phyloP scores from a whole-genome alignment of 1,140 invertebrate species.

The Lordiphosa collinella region DNA sequence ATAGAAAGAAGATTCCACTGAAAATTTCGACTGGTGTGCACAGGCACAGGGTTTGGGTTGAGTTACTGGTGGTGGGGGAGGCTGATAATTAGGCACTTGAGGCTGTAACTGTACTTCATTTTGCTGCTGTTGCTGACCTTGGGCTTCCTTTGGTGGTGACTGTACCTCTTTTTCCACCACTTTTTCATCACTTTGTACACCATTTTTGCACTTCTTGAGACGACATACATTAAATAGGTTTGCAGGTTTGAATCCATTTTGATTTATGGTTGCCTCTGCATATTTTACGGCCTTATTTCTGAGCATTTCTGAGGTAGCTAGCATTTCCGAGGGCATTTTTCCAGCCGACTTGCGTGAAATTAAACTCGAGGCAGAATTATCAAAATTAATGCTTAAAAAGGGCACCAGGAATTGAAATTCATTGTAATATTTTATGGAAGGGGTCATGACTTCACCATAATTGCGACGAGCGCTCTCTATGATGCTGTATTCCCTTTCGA shows the following conservation, averaged over 20 bases:
- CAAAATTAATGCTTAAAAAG: constrained; percentile 2
- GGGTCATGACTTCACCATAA: constrained; percentile 5
- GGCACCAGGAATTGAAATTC: constrained; percentile 52
- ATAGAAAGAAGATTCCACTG: constrained; percentile 13
- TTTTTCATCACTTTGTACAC: neutral
- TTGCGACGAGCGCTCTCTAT: constrained; percentile 13
- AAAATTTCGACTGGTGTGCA: neutral
- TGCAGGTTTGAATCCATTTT: neutral
- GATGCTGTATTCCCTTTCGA: constrained; percentile 37
- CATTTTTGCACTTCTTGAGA: neutral
- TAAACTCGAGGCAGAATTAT: neutral
- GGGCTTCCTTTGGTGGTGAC: no score
- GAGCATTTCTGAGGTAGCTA: neutral
- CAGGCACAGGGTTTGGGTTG: neutral
- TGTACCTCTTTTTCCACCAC: neutral
- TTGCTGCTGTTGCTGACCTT: no score
- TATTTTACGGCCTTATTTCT: neutral
- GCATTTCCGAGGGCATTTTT: neutral
- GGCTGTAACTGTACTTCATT: neutral
- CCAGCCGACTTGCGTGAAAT: neutral
- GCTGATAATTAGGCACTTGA: neutral
- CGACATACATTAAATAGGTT: neutral
- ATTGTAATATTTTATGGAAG: constrained; percentile 43
- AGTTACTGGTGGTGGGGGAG: neutral
- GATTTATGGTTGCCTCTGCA: no score